phyloP scores from a whole-genome alignment of 2,113 vertebrate species.

The Gallinago media region DNA sequence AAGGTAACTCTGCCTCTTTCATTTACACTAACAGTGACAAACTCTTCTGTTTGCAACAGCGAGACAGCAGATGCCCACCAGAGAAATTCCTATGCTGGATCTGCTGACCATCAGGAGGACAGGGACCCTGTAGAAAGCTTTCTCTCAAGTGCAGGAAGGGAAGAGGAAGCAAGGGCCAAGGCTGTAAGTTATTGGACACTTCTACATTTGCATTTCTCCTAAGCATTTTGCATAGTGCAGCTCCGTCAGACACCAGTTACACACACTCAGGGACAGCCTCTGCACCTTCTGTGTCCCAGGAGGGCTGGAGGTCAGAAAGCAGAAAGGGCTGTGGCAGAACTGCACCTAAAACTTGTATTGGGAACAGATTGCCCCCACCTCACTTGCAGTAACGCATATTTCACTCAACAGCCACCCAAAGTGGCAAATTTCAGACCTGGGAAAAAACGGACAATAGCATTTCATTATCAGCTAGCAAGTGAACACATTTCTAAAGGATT shows the following conservation, averaged over 20 bases:
- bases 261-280: background rate
- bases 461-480: background rate
- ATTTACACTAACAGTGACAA: background rate
- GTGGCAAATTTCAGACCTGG: background rate
- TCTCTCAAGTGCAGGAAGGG: background rate
- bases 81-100: background rate
- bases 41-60: background rate
- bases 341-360: background rate
- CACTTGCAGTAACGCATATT: background rate
- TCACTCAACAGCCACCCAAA: background rate
- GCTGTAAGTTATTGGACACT: background rate
- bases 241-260: background rate
- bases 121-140: background rate
- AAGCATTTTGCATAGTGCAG: background rate
- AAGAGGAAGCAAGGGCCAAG: background rate
- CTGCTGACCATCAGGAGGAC: background rate
- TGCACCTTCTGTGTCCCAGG: fast-evolving
- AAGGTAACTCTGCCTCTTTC: background rate
- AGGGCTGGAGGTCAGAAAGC: background rate
- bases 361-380: background rate
- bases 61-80: background rate
- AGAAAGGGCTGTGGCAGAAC: background rate
- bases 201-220: background rate
- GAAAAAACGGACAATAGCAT: background rate
- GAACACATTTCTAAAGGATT: background rate